Base-by-base conservation (phyloP, 23 tunicate genomes). In the Corella eumyota region DNA sequence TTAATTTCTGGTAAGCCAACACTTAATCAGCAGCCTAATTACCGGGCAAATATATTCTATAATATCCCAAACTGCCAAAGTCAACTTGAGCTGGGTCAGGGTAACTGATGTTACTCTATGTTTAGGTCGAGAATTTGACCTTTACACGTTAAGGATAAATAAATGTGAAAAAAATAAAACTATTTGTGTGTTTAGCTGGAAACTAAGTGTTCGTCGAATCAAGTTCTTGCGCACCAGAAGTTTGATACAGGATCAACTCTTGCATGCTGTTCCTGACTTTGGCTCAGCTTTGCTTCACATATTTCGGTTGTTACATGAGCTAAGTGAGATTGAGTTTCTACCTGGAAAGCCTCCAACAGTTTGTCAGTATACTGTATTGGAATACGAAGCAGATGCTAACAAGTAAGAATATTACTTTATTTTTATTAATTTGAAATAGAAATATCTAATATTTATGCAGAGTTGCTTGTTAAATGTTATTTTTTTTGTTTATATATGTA, bases 211-310 rank as follows among this genome's bases (percentile, higher is more conserved):
- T 4, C 61, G 71, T 50, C 52, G 65, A 25, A 36, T 56, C 26
- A 50, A 38, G 21, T 72, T 47, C 51, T 29, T 65, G 30, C 67
- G 61, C 40, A 21, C 36, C 11, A 52, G 88, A 4, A 37, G 65
- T 2, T 23, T 36, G 22, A 73, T 88, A 24, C 62, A 62, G 15
- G 4, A 24, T 0, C 60, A 51, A 23, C 68, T 88, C 20, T 67
- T 88, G 28, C 75, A 60, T 55, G 74, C 87, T 21, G 68, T 72
- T 3, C 96, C 88, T 13, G 81, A 69, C 21, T 88, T 78, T 63
- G 83, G 87, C 7, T 61, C 81, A 6, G 80, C 96, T 33, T 29
- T 79, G n/a, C 71, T 68, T 19, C 96, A 78, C 35, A 79, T 88
- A 25, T 78, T 79, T 32, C 77, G 77, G 1, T 56, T 88, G 0